Percentiles rank a stretch among this genome's conserved stretches.
phyloP scores from a whole-genome alignment of 2,888 invertebrate genomes.

The Drosophila basisetae region DNA sequence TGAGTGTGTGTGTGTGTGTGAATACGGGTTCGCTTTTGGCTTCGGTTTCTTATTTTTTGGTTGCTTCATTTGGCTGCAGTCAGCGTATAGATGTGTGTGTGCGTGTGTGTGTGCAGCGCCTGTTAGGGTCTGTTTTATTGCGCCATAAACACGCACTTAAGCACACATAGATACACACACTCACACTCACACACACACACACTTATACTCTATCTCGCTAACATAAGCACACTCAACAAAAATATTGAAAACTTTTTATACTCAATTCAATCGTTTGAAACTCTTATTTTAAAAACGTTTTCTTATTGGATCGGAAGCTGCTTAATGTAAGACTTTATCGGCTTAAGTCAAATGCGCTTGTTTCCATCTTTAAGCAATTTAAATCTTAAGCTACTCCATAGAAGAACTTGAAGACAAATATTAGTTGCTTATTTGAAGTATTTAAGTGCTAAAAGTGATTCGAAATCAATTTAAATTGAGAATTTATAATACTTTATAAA shows the following conservation, averaged over 20 bases:
- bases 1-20: conserved; percentile 10
- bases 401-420: neutral
- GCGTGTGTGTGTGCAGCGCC: conserved; percentile 42
- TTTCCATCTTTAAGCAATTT: neutral
- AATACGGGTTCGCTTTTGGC: conserved; percentile 40
- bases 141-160: conserved; percentile 81
- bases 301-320: neutral
- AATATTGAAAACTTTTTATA: neutral
- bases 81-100: conserved; percentile 24
- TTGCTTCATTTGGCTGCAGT: conserved; percentile 72
- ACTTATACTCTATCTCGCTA: neutral
- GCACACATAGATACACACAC: conserved; percentile 51
- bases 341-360: neutral
- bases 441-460: neutral
- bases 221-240: conserved; percentile 16
- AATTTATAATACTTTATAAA: neutral
- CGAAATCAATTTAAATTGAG: neutral
- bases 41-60: conserved; percentile 50
- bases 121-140: conserved; percentile 79
- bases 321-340: neutral
- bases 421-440: neutral
- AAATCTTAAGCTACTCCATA: neutral
- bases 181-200: conserved; percentile 24
- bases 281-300: neutral
- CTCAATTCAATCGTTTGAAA: neutral